Conservation (phyloP, 1,140 invertebrate genomes). For the Trachelipus rathkii region DNA sequence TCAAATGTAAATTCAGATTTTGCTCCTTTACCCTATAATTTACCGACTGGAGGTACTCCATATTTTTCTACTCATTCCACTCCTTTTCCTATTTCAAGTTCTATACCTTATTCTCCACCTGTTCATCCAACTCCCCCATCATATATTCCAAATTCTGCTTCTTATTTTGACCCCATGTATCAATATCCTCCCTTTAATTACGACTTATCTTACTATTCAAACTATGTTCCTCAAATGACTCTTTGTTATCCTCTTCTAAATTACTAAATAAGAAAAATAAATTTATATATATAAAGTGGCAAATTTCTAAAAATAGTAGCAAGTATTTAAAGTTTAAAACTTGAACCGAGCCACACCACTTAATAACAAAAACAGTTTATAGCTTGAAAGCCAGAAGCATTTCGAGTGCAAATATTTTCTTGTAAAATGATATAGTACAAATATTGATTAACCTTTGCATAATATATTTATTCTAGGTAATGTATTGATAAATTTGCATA, state of each 20-base stretch:
- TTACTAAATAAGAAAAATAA: conserved; percentile 5
- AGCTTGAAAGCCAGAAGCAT: too few species aligned
- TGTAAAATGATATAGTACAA: too few species aligned
- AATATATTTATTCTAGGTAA: too few species aligned
- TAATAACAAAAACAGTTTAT: too few species aligned
- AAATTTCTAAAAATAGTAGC: too few species aligned
- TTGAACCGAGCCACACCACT: too few species aligned
- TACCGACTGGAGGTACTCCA: neutral
- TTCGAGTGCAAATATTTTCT: too few species aligned
- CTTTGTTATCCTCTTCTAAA: neutral
- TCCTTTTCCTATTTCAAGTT: neutral
- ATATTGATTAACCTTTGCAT: too few species aligned
- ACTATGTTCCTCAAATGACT: neutral
- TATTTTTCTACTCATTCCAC: neutral
- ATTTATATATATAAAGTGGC: too few species aligned
- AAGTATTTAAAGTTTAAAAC: too few species aligned
- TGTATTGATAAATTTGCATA: too few species aligned
- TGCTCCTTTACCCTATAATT: neutral
- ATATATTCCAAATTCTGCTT: neutral
- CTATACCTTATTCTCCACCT: neutral
- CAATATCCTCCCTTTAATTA: neutral
- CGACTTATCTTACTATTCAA: neutral
- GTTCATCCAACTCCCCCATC: neutral
- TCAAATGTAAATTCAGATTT: too few species aligned
- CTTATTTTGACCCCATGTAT: neutral